Conservation (phyloP, 1,140 invertebrate species). For the Bombus terrestris region DNA sequence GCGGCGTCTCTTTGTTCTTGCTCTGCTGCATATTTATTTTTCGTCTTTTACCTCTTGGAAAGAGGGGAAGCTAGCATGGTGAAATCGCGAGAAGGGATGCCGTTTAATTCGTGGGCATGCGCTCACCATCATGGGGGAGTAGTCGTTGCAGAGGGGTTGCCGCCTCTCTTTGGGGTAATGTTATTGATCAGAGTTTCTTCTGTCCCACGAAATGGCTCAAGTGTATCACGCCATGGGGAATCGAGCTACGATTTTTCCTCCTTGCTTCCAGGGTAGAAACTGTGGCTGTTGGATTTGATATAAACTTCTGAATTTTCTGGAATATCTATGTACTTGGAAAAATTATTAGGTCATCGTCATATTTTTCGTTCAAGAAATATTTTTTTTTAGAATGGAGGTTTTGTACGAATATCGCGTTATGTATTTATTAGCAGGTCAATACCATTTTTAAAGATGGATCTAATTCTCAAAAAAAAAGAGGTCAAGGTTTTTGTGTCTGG, state of each 20-base stretch:
- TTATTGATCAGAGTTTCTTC: constrained; percentile 66
- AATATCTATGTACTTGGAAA: not conserved
- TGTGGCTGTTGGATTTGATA: not conserved
- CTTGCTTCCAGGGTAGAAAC: not conserved
- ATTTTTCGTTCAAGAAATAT: not conserved
- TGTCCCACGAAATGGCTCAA: constrained; percentile 55
- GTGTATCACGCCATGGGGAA: constrained; percentile 55
- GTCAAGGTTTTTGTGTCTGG: too few species aligned
- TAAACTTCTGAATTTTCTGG: not conserved
- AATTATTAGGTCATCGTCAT: not conserved
- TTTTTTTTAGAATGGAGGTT: not conserved
- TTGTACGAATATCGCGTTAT: not conserved
- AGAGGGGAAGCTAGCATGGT: constrained; percentile 7
- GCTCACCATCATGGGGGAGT: constrained; percentile 58
- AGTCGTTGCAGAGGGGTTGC: constrained; percentile 56
- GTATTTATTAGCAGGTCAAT: too few species aligned
- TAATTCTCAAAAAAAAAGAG: too few species aligned
- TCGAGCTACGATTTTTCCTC: constrained; percentile 9
- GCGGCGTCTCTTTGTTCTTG: constrained; percentile 10
- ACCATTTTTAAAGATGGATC: too few species aligned
- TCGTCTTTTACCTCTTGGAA: not conserved
- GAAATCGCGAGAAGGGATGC: constrained; percentile 40
- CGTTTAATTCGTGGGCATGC: constrained; percentile 66
- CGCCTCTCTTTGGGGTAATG: constrained; percentile 50
- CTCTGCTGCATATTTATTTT: constrained; percentile 36